Conservation (phyloP, 2,113 vertebrate species). For the Malurus elegans region DNA sequence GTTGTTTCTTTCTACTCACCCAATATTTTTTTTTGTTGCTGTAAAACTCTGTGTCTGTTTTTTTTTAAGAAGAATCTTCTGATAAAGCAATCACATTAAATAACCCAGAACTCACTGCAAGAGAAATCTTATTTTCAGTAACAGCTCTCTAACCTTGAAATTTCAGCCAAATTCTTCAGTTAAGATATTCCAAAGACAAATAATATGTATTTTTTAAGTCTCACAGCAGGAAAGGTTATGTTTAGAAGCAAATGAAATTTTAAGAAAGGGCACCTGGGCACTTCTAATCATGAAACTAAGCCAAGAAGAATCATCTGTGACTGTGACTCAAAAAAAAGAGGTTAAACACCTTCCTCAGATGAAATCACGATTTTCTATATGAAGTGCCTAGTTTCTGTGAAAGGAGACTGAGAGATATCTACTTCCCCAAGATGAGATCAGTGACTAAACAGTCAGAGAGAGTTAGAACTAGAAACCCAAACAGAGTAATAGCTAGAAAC, state of each 20-base stretch:
- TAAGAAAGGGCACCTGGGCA: not conserved
- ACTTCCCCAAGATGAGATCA: not conserved
- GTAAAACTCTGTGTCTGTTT: not conserved
- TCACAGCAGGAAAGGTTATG: not conserved
- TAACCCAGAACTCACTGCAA: not conserved
- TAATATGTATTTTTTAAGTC: not conserved
- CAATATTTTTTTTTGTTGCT: not conserved
- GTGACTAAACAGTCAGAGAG: not conserved
- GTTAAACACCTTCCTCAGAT: not conserved
- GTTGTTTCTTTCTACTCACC: not conserved
- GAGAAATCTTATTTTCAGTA: not conserved
- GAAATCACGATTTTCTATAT: not conserved
- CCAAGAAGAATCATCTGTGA: not conserved
- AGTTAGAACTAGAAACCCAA: not conserved
- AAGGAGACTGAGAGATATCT: not conserved
- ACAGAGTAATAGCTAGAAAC: not conserved
- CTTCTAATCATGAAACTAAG: not conserved
- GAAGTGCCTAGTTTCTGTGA: not conserved
- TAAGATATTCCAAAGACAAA: conserved; percentile 17
- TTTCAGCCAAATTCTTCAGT: not conserved
- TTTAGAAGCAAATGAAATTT: not conserved
- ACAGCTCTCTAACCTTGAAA: not conserved
- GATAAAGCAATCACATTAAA: not conserved
- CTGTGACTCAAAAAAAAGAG: not conserved
- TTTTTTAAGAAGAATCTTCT: not conserved